These are phyloP conservation scores for Melanotaenia parkinsoni DNA, from an alignment of 2,797 vertebrate species.

Conservation along the genomic window DNA sequence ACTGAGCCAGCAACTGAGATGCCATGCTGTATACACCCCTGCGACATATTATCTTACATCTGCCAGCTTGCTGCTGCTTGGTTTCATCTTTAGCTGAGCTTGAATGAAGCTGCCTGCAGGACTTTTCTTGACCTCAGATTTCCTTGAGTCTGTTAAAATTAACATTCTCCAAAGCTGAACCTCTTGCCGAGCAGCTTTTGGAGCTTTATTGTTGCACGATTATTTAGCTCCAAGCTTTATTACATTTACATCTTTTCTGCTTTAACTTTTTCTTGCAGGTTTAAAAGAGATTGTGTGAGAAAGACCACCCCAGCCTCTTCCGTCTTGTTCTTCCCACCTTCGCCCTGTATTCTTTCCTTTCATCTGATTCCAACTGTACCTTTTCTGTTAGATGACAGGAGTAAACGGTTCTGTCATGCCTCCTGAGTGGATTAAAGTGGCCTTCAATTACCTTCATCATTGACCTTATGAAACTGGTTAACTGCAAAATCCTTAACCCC, in stretches of 20 bases:
- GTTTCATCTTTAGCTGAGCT: constrained; percentile 49
- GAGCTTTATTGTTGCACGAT: constrained; percentile 42
- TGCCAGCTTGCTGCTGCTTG: constrained; percentile 54
- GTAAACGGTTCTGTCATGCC: constrained; percentile 81
- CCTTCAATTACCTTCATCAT: constrained; percentile 80
- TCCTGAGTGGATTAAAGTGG: constrained; percentile 81
- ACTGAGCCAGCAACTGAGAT: constrained; percentile 49
- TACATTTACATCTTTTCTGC: constrained; percentile 41
- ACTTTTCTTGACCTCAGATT: constrained; percentile 61
- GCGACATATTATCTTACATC: constrained; percentile 60
- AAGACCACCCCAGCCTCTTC: constrained; percentile 67
- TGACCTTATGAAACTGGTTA: constrained; percentile 86
- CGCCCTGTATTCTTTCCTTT: constrained; percentile 60
- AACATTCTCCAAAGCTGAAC: constrained; percentile 46
- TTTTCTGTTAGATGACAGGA: constrained; percentile 65
- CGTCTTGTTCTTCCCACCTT: constrained; percentile 61
- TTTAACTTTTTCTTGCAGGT: constrained; percentile 31
- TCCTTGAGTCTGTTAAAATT: constrained; percentile 45
- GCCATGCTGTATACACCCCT: constrained; percentile 46
- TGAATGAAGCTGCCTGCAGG: constrained; percentile 55
- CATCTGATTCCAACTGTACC: constrained; percentile 70
- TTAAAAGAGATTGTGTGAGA: constrained; percentile 57
- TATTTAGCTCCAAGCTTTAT: constrained; percentile 53
- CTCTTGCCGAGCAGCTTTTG: constrained; percentile 24
- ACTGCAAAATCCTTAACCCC: constrained; percentile 80